These are phyloP conservation scores for Tenebrio molitor DNA, from an alignment of 1,140 invertebrate species.

Conservation along the genomic window DNA sequence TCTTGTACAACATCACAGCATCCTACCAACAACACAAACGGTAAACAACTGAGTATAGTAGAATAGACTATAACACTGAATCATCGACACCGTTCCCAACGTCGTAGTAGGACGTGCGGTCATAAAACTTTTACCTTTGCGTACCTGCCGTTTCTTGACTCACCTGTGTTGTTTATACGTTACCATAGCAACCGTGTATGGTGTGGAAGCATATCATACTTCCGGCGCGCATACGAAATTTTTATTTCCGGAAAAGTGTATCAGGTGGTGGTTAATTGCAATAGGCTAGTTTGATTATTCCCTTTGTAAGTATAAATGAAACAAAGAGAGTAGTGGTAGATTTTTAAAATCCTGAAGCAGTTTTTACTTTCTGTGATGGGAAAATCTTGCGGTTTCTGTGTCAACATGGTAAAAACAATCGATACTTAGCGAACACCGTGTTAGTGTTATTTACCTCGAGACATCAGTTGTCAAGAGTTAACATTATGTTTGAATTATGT, in stretches of 20 bases:
- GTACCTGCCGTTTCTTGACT: conserved; percentile 35
- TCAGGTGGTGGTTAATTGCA: conserved; percentile 22
- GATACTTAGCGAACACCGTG: conserved; percentile 1
- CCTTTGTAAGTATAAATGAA: background rate
- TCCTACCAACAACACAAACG: conserved; percentile 1
- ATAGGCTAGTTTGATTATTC: background rate
- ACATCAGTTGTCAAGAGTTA: background rate
- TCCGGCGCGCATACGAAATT: conserved; percentile 32
- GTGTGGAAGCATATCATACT: conserved; percentile 7
- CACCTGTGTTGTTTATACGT: conserved; percentile 52
- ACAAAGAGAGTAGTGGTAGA: background rate
- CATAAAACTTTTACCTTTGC: conserved; percentile 45
- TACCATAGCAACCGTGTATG: conserved; percentile 47
- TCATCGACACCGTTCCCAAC: conserved; percentile 21
- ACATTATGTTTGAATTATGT: background rate
- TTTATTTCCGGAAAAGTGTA: conserved; percentile 35
- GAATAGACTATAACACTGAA: no score
- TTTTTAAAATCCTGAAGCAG: background rate
- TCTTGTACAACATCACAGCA: no score
- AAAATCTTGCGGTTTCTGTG: conserved; percentile 2
- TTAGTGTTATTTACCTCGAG: background rate
- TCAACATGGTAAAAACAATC: background rate
- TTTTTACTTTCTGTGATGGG: background rate
- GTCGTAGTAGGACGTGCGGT: conserved; percentile 24
- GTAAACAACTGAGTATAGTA: conserved; percentile 41